Conservation (phyloP, 2,888 invertebrate genomes). For the Archips xylosteana region DNA sequence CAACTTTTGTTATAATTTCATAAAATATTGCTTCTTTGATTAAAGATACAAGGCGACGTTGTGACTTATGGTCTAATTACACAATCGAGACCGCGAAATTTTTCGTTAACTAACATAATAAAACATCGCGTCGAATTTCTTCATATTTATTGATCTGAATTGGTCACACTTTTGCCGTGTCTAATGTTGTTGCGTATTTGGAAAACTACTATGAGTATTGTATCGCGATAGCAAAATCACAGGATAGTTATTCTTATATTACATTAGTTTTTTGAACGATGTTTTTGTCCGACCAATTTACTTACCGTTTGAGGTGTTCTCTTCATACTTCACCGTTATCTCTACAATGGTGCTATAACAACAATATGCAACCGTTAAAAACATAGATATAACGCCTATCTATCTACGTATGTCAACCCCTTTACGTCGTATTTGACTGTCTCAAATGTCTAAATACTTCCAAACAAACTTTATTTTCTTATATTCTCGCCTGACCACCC, state of each 20-base stretch:
- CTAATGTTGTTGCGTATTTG: constrained; percentile 18
- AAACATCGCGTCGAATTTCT: constrained; percentile 24
- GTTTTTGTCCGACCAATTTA: not conserved
- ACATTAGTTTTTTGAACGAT: too few relatives aligned
- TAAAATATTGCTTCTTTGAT: not conserved
- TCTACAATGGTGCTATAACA: too few relatives aligned
- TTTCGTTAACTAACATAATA: constrained; percentile 22
- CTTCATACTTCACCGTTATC: not conserved
- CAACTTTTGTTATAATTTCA: not conserved
- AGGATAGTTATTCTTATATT: not conserved
- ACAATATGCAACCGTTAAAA: too few relatives aligned
- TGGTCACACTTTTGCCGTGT: constrained; percentile 29
- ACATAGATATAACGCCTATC: too few relatives aligned
- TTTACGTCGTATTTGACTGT: too few relatives aligned
- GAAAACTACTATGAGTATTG: constrained; percentile 7
- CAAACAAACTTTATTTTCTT: too few relatives aligned
- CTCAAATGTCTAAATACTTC: too few relatives aligned
- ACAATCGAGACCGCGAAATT: constrained; percentile 30
- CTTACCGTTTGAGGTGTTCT: not conserved
- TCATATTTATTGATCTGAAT: constrained; percentile 32
- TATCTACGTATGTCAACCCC: too few relatives aligned
- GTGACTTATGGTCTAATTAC: constrained; percentile 26
- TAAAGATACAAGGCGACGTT: constrained; percentile 1
- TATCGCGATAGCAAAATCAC: not conserved
- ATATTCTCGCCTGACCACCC: too few relatives aligned